A percentile compares a stretch with the other conserved stretches of the same genome.
These are phyloP conservation scores for Cataglyphis albicans DNA, from an alignment of 2,888 invertebrate species.

Conservation along the genomic window DNA sequence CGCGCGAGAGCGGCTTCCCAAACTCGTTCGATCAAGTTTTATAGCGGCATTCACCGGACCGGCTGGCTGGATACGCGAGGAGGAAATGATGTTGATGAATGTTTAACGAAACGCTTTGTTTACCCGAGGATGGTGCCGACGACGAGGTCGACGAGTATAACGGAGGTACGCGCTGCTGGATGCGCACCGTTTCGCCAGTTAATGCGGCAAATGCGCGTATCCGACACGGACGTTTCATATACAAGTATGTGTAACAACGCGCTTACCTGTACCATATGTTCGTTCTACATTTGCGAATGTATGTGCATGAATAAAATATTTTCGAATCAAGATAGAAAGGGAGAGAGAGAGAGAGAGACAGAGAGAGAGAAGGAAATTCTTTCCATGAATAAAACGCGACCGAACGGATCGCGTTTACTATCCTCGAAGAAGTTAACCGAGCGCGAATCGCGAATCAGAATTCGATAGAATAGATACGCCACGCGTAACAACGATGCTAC, in stretches of 20 bases:
- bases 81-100: slow-evolving; percentile 7
- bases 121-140: slow-evolving; percentile 9
- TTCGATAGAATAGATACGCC: slow-evolving; percentile 4
- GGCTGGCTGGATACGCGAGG: not conserved
- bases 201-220: slow-evolving; percentile 21
- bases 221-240: not conserved
- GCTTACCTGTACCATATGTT: not conserved
- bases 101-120: slow-evolving; percentile 35
- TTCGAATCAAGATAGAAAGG: not conserved
- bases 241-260: slow-evolving; percentile 8
- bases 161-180: slow-evolving; percentile 25
- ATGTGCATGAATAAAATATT: slow-evolving; percentile 30
- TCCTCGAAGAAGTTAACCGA: not conserved
- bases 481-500: slow-evolving; percentile 10
- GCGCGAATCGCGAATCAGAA: not conserved
- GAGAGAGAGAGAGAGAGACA: not conserved
- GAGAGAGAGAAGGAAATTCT: not conserved
- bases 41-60: not conserved
- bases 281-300: not conserved
- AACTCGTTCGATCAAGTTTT: slow-evolving; percentile 6
- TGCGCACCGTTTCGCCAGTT: slow-evolving; percentile 52
- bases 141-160: slow-evolving; percentile 16
- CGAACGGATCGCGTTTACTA: not conserved
- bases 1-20: slow-evolving; percentile 1
- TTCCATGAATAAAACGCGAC: slow-evolving; percentile 7